A percentile compares a stretch with the other conserved stretches of the same genome.
These are phyloP conservation scores for Sebastes trivittatus DNA, from an alignment of 2,797 vertebrate genomes.

Conservation along the genomic window DNA sequence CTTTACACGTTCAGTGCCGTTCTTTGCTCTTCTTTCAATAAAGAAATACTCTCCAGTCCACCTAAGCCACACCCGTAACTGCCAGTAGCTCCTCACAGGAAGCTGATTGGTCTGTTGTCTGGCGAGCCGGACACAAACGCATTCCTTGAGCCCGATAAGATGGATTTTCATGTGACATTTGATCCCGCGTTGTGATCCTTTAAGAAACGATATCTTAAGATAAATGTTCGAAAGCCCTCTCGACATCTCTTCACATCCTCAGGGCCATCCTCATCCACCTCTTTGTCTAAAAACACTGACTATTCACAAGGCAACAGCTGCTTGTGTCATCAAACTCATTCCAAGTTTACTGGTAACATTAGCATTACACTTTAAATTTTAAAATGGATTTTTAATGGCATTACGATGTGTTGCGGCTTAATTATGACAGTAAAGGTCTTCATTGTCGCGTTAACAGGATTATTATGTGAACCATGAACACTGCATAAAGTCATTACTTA, in stretches of 20 bases:
- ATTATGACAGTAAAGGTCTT: background rate
- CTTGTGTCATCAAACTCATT: background rate
- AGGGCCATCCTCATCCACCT: no score
- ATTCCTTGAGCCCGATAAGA: no score
- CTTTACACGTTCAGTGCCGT: background rate
- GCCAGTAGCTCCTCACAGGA: no score
- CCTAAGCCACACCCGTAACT: no score
- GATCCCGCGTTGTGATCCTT: background rate
- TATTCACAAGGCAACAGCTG: background rate
- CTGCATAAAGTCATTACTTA: background rate
- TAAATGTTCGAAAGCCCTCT: background rate
- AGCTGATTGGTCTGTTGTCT: no score
- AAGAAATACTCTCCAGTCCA: no score
- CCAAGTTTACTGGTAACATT: background rate
- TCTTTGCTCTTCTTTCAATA: no score
- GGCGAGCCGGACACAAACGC: no score
- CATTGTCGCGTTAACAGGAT: background rate
- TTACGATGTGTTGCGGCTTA: background rate
- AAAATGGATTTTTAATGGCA: background rate
- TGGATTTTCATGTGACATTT: no score
- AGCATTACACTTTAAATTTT: background rate
- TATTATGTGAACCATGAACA: background rate
- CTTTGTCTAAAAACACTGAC: background rate
- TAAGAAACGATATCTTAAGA: background rate
- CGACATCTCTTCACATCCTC: background rate